Evolutionary conservation across 2,113 vertebrate genomes (phyloP).

Genomic region (Macheiramphus alcinus): DNA sequence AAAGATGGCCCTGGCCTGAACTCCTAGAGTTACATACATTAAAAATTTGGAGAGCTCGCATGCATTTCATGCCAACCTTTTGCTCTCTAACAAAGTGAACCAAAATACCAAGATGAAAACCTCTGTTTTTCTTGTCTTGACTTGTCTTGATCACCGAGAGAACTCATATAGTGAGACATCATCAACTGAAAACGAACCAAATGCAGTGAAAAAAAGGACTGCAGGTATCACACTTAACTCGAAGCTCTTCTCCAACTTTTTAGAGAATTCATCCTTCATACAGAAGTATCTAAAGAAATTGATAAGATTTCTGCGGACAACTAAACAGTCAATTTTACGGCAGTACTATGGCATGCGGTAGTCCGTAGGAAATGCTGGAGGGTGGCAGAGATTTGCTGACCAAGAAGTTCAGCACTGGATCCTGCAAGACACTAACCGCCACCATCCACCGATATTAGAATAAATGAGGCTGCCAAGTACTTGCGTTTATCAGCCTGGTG

Average conservation of each 20-base stretch:
- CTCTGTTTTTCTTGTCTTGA: not conserved
- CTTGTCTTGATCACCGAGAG: not conserved
- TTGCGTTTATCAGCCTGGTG: not conserved
- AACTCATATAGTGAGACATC: not conserved
- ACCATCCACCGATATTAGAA: accelerated
- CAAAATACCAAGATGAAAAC: not conserved
- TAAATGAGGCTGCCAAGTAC: not conserved
- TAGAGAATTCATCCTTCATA: not conserved
- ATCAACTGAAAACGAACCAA: not conserved
- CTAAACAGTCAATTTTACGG: not conserved
- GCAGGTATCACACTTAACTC: not conserved
- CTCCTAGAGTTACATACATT: not conserved
- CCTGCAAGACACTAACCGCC: not conserved
- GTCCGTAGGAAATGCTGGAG: not conserved
- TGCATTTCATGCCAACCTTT: not conserved
- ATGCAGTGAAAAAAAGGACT: not conserved
- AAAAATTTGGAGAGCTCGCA: not conserved
- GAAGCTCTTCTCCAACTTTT: not conserved
- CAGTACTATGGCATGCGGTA: not conserved
- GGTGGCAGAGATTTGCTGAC: not conserved
- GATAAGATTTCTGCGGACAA: not conserved
- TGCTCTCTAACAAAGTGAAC: not conserved
- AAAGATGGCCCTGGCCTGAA: not conserved
- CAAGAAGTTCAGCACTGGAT: not conserved
- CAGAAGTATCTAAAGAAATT: not conserved